phyloP scores from a whole-genome alignment of 2,888 invertebrate genomes.

The Drosophila phalerata region DNA sequence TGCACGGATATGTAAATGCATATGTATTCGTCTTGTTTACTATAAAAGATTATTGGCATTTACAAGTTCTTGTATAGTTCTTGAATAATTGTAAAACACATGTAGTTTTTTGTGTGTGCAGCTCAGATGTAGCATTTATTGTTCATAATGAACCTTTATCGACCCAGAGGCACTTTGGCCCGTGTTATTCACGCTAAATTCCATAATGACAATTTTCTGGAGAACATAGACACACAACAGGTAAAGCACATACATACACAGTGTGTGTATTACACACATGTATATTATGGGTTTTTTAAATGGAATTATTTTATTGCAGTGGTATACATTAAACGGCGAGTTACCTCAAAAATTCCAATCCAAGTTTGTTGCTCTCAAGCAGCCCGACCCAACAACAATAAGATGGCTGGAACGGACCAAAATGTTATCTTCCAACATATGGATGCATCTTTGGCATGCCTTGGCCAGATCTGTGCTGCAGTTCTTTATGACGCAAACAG shows the following conservation, averaged over 20 bases:
- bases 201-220: constrained; percentile 85
- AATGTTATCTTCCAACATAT: constrained; percentile 86
- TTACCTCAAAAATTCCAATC: constrained; percentile 82
- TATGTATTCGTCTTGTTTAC: constrained; percentile 26
- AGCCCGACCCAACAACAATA: constrained; percentile 83
- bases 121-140: constrained; percentile 18
- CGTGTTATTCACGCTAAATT: constrained; percentile 85
- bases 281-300: neutral
- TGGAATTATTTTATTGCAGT: constrained; percentile 65
- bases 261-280: too few species aligned
- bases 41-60: constrained; percentile 23
- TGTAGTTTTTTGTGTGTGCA: constrained; percentile 6
- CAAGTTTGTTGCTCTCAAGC: constrained; percentile 82
- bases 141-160: constrained; percentile 76
- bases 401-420: constrained; percentile 84
- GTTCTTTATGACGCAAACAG: constrained; percentile 97
- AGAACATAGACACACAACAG: constrained; percentile 84
- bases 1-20: neutral
- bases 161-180: constrained; percentile 84
- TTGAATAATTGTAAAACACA: constrained; percentile 1
- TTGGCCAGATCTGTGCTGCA: constrained; percentile 93
- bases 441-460: constrained; percentile 96
- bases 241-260: constrained; percentile 58
- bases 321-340: constrained; percentile 82
- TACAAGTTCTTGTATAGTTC: neutral